A percentile compares a stretch with the other conserved stretches of the same genome.
Conservation (phyloP, 1,140 invertebrate genomes). For the Choristoneura fumiferana region DNA sequence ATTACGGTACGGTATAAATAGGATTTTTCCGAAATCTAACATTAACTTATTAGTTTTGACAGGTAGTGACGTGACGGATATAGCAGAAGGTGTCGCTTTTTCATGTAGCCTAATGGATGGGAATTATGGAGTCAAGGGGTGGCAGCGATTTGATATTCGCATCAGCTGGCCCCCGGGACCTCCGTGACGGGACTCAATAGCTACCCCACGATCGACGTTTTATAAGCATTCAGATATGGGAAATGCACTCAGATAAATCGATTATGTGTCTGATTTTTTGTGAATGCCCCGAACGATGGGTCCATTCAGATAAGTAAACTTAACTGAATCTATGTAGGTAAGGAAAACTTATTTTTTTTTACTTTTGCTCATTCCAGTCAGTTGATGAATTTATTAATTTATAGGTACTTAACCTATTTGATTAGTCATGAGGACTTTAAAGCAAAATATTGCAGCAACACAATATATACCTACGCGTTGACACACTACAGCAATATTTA, state of each 20-base stretch:
- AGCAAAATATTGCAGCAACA: too few relatives aligned
- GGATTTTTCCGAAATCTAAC: too few relatives aligned
- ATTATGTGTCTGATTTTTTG: constrained; percentile 19
- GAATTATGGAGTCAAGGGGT: constrained; percentile 64
- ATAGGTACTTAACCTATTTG: too few relatives aligned
- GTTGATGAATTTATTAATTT: too few relatives aligned
- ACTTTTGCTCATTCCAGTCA: too few relatives aligned
- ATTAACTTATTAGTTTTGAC: constrained; percentile 11
- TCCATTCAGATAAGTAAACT: not conserved
- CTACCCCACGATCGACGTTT: constrained; percentile 45
- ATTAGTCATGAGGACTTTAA: too few relatives aligned
- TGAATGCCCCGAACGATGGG: not conserved
- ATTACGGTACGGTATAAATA: too few relatives aligned
- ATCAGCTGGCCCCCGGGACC: constrained; percentile 64
- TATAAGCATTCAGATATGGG: constrained; percentile 50
- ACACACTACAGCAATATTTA: too few relatives aligned
- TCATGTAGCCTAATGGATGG: constrained; percentile 60
- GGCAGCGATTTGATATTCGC: constrained; percentile 70
- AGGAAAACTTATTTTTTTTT: too few relatives aligned
- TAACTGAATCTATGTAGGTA: too few relatives aligned
- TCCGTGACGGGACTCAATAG: constrained; percentile 57
- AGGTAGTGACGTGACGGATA: constrained; percentile 45
- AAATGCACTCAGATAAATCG: constrained; percentile 43
- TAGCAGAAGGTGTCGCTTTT: constrained; percentile 45
- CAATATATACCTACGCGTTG: too few relatives aligned